These are phyloP conservation scores for Terebella lapidaria DNA, from an alignment of 2,888 invertebrate genomes.

Conservation along the genomic window DNA sequence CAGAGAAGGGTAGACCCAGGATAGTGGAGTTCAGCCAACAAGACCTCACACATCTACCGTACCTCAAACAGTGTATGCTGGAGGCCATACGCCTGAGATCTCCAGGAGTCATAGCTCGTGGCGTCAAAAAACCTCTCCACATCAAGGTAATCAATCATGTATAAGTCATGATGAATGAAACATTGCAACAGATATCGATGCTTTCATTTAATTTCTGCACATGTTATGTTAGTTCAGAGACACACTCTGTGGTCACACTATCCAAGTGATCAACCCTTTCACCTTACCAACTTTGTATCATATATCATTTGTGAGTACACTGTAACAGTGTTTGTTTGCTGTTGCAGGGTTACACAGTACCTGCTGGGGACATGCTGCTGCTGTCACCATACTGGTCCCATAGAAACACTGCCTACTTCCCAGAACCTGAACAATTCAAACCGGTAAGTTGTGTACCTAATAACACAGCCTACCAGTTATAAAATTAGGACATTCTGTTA, in stretches of 20 bases:
- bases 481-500: too few species aligned
- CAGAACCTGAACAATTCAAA: slow-evolving; percentile 33
- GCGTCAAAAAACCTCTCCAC: slow-evolving; percentile 32
- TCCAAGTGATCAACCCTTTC: too few species aligned
- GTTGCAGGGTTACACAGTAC: slow-evolving; percentile 34
- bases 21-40: background rate
- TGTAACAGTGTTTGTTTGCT: too few species aligned
- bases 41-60: slow-evolving; percentile 30
- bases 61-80: slow-evolving; percentile 34
- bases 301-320: too few species aligned
- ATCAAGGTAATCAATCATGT: slow-evolving; percentile 33
- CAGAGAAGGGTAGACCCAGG: too few species aligned
- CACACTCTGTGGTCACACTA: too few species aligned
- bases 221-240: too few species aligned
- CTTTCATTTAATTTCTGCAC: too few species aligned
- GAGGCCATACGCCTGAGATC: slow-evolving; percentile 39
- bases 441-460: slow-evolving; percentile 43
- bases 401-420: slow-evolving; percentile 34
- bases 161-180: background rate
- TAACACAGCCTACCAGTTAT: too few species aligned
- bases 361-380: slow-evolving; percentile 38
- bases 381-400: slow-evolving; percentile 46
- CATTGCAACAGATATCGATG: background rate
- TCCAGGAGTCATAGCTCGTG: slow-evolving; percentile 37
- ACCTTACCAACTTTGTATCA: too few species aligned